Percentiles rank a stretch among this genome's conserved stretches.
Evolutionary conservation across 1,140 invertebrate genomes (phyloP).

Genomic region (Drosophila kohkoa): DNA sequence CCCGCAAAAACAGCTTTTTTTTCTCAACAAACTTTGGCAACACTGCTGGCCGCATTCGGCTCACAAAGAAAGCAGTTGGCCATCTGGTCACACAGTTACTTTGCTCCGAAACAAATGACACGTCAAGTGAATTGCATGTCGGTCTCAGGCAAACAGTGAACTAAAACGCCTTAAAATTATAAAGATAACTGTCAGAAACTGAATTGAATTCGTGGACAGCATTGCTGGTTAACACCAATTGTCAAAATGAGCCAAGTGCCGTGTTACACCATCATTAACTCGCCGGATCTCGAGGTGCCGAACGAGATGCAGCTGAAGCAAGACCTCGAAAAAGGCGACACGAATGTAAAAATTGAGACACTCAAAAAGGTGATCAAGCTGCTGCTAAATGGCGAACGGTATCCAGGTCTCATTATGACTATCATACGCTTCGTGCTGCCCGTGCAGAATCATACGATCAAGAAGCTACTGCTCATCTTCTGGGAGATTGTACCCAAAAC

Average conservation of each 20-base stretch:
- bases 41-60: too few species aligned
- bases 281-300: constrained; percentile 93
- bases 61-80: too few species aligned
- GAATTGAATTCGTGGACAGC: constrained; percentile 9
- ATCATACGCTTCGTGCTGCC: constrained; percentile 99
- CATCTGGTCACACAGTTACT: constrained; percentile 31
- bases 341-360: constrained; percentile 96
- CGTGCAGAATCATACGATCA: constrained; percentile 97
- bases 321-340: constrained; percentile 96
- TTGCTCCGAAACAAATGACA: constrained; percentile 44
- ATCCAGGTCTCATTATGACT: constrained; percentile 98
- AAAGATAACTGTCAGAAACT: not conserved
- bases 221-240: constrained; percentile 26
- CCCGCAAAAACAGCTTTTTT: too few species aligned
- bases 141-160: constrained; percentile 34
- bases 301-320: constrained; percentile 97
- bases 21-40: too few species aligned
- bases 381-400: constrained; percentile 97
- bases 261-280: constrained; percentile 99
- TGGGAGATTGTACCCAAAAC: constrained; percentile 99
- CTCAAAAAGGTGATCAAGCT: constrained; percentile 98
- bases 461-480: constrained; percentile 98
- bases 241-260: constrained; percentile 91
- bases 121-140: constrained; percentile 48
- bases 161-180: constrained; percentile 25